Evolutionary conservation across 2,113 vertebrate genomes (phyloP), one percentile per base, ranked within the genome.

Genomic region (Onychorhynchus coronatus): DNA sequence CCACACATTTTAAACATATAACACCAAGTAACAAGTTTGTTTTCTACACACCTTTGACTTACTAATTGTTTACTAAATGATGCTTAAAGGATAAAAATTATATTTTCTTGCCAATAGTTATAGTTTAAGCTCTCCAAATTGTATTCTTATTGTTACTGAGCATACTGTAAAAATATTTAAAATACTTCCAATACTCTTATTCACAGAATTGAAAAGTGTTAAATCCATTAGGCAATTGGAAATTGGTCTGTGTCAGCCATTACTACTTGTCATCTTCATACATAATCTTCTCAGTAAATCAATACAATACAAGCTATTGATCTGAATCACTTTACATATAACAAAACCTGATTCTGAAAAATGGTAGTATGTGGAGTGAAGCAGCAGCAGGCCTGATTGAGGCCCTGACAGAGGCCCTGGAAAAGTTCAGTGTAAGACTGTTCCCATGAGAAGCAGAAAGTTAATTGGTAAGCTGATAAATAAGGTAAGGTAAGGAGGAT

Each of bases 201-300:
- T 87, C 56, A 91, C 47, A 88, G 33, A 80, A 83, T 47, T 92
- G 47, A 70, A 55, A 91, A 65, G 24, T 80, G 37, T 58, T 77
- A 96, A 94, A 90, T 89, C 56, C 49, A 85, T 87, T 74, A 78
- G 15, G 23, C 52, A 91, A 77, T 62, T 93, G 88, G n/a, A 94
- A n/a, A 93, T 28, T 67, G 31, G 63, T 39, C 42, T 62, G 23
- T 77, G 41, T 91, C 56, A 89, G 16, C 31, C 31, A 3, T 91
- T 94, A 74, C 15, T 72, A 55, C 42, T 75, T 91, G 66, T 80
- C 76, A 63, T 95, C 66, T 76, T 92, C 62, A 74, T 85, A 72
- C 23, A 75, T 63, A 84, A 89, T 91, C 53, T 91, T 53, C 63
- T 96, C 77, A 91, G 47, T 39, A 88, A 96, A 95, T 97, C 94